Evolutionary conservation across 2,888 invertebrate species (phyloP), one percentile per base, ranked within the genome.

Genomic region (Ormyrus nitidulus): DNA sequence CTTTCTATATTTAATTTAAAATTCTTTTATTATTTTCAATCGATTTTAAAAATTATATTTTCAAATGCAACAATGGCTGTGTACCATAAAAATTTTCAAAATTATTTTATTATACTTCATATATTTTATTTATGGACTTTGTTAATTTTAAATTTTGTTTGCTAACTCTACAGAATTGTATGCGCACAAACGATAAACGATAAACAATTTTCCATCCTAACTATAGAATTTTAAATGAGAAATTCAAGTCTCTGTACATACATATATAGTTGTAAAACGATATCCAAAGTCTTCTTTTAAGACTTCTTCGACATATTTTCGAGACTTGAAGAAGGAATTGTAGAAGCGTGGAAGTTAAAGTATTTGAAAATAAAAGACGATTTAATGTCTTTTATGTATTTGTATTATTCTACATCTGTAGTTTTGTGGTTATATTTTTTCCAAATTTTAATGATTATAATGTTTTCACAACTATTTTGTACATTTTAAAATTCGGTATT

Each of bases 101-200:
- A 77, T 74, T 77, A 65, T 58, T 80, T 77, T 72, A 73, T 77
- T 64, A 56, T 51, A 69, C 53, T 64, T 69, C 13, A 77, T 64
- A 51, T 53, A 62, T 13, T 8, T 19, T 58, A 19, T 75, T 2
- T 78, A 66, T 59, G 9, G 34, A 70, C 51, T 74, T 65, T 59
- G 44, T 68, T 79, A 51, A 58, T 58, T 49, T 69, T 79, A 70
- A 51, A 69, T 74, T 64, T 58, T 58, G n/a, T 59, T 34, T 62
- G 56, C 61, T 59, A 72, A 77, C 34, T 77, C 64, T 66, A 72
- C 54, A 72, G 44, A 72, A 79, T 64, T 69, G 48, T 68, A 78
- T 59, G 59, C 79, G 79, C 74, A 79, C 74, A 79, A 79, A 70
- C 59, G 48, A 70, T 75, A 69, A 70, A 75, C 64, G n/a, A 75